phyloP scores from a whole-genome alignment of 1,140 invertebrate species.

The Pogonomyrmex californicus region DNA sequence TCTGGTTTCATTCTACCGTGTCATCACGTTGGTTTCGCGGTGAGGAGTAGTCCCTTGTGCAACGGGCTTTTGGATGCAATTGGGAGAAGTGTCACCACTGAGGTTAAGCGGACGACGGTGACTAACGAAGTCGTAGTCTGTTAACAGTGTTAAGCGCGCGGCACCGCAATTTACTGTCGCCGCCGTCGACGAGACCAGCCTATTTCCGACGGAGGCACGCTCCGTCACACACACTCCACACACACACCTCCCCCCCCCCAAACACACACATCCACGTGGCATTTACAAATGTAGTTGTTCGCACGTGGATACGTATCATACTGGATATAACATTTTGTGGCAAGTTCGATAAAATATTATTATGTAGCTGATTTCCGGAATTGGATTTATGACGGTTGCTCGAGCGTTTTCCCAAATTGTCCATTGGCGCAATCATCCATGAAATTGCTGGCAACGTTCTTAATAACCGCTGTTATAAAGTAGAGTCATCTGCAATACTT shows the following conservation, averaged over 20 bases:
- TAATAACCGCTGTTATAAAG: slow-evolving; percentile 69
- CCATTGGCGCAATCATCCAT: slow-evolving; percentile 65
- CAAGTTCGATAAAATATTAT: slow-evolving; percentile 42
- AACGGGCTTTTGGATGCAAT: slow-evolving; percentile 23
- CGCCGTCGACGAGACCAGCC: slow-evolving; percentile 59
- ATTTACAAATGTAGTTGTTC: background rate
- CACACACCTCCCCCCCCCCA: too few species aligned
- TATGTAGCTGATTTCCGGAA: slow-evolving; percentile 55
- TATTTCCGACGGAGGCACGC: slow-evolving; percentile 59
- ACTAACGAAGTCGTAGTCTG: slow-evolving; percentile 54
- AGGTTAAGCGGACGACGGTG: slow-evolving; percentile 55
- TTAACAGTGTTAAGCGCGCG: slow-evolving; percentile 58
- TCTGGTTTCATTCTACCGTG: slow-evolving; percentile 39
- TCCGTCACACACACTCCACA: slow-evolving; percentile 14
- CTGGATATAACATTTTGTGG: background rate
- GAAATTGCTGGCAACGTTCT: slow-evolving; percentile 71
- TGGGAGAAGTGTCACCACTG: slow-evolving; percentile 51
- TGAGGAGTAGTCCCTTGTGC: slow-evolving; percentile 8
- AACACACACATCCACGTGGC: too few species aligned
- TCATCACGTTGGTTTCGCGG: slow-evolving; percentile 35
- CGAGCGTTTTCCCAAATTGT: slow-evolving; percentile 56
- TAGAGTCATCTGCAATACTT: slow-evolving; percentile 60
- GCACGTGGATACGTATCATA: background rate
- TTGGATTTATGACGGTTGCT: slow-evolving; percentile 7
- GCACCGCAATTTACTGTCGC: slow-evolving; percentile 67